phyloP scores from a whole-genome alignment of 2,888 invertebrate genomes.

The Melinopterus prodromus region DNA sequence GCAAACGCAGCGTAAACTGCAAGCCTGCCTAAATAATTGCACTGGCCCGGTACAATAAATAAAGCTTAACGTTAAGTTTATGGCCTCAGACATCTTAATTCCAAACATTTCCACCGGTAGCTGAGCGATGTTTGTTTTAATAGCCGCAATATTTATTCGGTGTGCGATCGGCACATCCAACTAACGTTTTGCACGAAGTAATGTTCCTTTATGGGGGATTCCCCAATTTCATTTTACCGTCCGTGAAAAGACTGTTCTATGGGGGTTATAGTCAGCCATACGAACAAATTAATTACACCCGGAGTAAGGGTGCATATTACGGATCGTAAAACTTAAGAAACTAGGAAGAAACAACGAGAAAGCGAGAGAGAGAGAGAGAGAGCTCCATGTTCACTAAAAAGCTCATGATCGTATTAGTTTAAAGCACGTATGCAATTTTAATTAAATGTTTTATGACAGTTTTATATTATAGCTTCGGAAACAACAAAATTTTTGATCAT shows the following conservation, averaged over 20 bases:
- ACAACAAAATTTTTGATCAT: too few relatives aligned
- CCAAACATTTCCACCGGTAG: neutral
- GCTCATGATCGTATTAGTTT: too few relatives aligned
- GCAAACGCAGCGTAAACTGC: neutral
- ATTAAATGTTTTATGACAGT: too few relatives aligned
- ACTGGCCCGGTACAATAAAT: neutral
- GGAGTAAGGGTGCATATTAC: too few relatives aligned
- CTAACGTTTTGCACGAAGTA: neutral
- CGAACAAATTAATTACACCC: too few relatives aligned
- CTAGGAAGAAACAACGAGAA: too few relatives aligned
- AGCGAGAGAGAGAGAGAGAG: too few relatives aligned
- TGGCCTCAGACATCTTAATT: neutral
- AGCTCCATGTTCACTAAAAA: too few relatives aligned
- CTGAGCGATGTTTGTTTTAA: neutral
- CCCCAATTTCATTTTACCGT: neutral
- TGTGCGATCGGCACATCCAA: neutral
- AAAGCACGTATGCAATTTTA: too few relatives aligned
- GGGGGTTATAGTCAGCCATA: neutral
- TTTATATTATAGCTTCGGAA: too few relatives aligned
- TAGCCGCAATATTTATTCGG: neutral
- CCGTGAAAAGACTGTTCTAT: neutral
- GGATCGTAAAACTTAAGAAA: too few relatives aligned
- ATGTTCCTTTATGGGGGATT: neutral
- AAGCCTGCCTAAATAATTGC: slow-evolving; percentile 4
- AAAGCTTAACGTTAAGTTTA: neutral